phyloP scores from a whole-genome alignment of 2,797 vertebrate species.

The Gobionotothen gibberifrons region DNA sequence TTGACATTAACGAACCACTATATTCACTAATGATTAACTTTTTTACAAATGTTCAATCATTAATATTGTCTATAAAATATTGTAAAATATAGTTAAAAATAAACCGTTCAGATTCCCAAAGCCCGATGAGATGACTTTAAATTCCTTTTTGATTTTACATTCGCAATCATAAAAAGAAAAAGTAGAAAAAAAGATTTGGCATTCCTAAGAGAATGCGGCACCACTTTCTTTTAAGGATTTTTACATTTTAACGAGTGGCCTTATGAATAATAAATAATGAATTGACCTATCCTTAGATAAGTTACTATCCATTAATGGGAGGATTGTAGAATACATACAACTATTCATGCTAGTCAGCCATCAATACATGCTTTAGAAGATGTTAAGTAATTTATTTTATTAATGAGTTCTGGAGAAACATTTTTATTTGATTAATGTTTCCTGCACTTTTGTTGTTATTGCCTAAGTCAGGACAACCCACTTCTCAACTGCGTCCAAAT shows the following conservation, averaged over 20 bases:
- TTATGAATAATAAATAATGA: background rate
- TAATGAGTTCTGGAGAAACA: background rate
- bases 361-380: background rate
- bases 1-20: background rate
- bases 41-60: background rate
- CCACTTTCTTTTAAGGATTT: background rate
- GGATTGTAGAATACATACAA: background rate
- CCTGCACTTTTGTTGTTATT: background rate
- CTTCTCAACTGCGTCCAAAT: background rate
- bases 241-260: background rate
- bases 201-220: background rate
- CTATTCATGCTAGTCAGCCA: background rate
- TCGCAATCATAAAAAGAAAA: background rate
- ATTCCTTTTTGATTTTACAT: background rate
- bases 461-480: background rate
- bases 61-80: too few species aligned
- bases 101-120: too few species aligned
- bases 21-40: background rate
- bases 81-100: too few species aligned
- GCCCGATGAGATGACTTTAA: background rate
- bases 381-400: background rate
- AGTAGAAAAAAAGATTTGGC: too few species aligned
- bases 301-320: background rate
- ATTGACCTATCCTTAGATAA: too few species aligned
- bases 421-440: background rate